These are phyloP conservation scores for Brachymystax lenok DNA, from an alignment of 2,797 vertebrate genomes.

Conservation along the genomic window DNA sequence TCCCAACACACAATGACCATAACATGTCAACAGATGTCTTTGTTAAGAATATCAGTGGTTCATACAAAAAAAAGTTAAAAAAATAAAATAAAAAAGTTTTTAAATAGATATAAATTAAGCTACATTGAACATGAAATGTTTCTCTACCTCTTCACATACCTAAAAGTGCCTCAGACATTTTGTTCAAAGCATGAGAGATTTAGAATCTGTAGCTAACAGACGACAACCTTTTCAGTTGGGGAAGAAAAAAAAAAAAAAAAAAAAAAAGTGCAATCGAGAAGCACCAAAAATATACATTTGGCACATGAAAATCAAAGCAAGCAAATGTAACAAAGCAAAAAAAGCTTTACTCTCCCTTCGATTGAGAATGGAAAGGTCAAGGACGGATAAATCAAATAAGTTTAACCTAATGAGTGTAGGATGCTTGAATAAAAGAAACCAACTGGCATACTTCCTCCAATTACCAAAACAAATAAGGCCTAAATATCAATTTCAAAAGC, in stretches of 20 bases:
- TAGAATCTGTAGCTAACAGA: background rate
- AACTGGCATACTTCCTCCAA: background rate
- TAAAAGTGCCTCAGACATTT: background rate
- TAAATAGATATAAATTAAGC: slow-evolving; percentile 6
- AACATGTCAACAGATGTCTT: background rate
- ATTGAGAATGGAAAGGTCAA: background rate
- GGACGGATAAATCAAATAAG: background rate
- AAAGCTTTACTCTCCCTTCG: background rate
- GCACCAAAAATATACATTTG: background rate
- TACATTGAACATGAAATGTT: background rate
- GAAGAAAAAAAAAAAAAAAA: background rate
- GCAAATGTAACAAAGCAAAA: background rate
- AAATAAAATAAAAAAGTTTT: background rate
- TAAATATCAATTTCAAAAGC: background rate
- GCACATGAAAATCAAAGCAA: slow-evolving; percentile 3
- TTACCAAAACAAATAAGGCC: background rate
- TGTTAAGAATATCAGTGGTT: background rate
- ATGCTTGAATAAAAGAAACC: background rate
- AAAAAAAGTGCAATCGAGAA: background rate
- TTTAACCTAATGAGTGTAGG: background rate
- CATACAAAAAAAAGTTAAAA: background rate
- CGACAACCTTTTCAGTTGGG: background rate
- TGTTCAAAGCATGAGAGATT: background rate
- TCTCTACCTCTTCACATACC: background rate
- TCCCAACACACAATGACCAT: slow-evolving; percentile 5